Evolutionary conservation across 2,888 invertebrate genomes (phyloP), one percentile per base, ranked within the genome.

Genomic region (Orthosia gracilis): DNA sequence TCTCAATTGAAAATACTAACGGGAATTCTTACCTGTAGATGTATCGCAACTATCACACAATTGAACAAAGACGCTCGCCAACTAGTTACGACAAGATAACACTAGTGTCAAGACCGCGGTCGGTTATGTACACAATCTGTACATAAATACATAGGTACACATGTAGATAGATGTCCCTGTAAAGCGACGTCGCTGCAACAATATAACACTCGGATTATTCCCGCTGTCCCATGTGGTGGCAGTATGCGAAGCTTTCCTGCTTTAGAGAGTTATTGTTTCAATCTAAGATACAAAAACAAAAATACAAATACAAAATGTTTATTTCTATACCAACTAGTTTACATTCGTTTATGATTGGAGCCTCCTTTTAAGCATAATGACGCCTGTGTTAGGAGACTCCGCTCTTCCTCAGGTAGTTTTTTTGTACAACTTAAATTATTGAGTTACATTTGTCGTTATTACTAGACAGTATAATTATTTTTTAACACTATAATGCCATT

Each of bases 131-230:
- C 63, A 76, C 71, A 52, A 74, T 55, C 73, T 77, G 69, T 73
- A 72, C 52, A 69, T 61, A 78, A 76, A 23, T n/a, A n/a, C 45
- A 65, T 59, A 21, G n/a, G n/a, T 47, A 69, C 67, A 59, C 52
- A 58, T 52, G 65, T 26, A 64, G 21, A 62, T 73, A 69, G 50
- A 47, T 75, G 26, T 59, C 23, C n/a, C 45, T 63, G 70, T 55
- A 66, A 62, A 45, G 61, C n/a, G 58, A 68, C 66, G 66, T 18
- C 12, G 57, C 47, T 74, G 75, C 74, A 71, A 84, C 87, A 76
- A 84, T 86, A 81, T 85, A 84, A 68, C 70, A 70, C 50, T 69
- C 18, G 62, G 73, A 81, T 77, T 84, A 70, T 59, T 63, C 26
- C 11, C 54, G 54, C n/a, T n/a, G 57, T 54, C 54, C 65, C 65